Conservation (phyloP, 2,113 vertebrate species). For the Dunckerocampus dactyliophorus region DNA sequence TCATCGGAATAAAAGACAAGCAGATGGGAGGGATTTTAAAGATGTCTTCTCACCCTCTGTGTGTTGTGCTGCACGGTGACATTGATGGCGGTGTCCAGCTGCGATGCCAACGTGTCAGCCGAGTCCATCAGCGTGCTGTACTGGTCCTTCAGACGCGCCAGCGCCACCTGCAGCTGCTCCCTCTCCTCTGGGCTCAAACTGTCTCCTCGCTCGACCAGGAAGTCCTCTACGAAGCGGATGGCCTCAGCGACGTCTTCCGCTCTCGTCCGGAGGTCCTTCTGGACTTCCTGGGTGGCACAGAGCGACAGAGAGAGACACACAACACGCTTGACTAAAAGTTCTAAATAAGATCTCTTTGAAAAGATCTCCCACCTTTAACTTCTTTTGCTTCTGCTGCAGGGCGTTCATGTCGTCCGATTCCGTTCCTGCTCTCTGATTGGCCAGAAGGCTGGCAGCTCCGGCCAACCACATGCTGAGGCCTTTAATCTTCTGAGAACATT, state of each 20-base stretch:
- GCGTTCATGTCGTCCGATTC: constrained; percentile 70
- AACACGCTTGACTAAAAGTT: too few relatives aligned
- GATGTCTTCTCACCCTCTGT: constrained; percentile 77
- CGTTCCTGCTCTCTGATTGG: constrained; percentile 63
- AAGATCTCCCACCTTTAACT: constrained; percentile 76
- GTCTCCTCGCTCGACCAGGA: constrained; percentile 80
- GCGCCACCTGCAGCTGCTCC: constrained; percentile 72
- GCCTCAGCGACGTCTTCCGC: constrained; percentile 71
- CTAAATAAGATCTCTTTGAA: background rate
- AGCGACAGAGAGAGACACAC: too few relatives aligned
- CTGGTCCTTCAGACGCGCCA: constrained; percentile 80
- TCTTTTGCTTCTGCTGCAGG: constrained; percentile 81
- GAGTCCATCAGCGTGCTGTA: constrained; percentile 77
- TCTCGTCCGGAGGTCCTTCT: constrained; percentile 79
- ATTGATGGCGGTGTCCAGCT: constrained; percentile 79
- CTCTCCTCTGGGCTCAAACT: constrained; percentile 79
- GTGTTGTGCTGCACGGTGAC: constrained; percentile 87
- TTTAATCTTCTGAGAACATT: constrained; percentile 83
- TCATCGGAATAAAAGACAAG: too few relatives aligned
- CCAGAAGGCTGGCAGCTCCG: constrained; percentile 75
- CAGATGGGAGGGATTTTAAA: too few relatives aligned
- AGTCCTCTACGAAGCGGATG: constrained; percentile 82
- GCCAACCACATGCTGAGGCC: constrained; percentile 81
- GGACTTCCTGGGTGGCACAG: constrained; percentile 85
- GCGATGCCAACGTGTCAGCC: constrained; percentile 72